These are phyloP conservation scores for Hypolimnas misippus DNA, from an alignment of 2,888 invertebrate genomes.

Conservation along the genomic window DNA sequence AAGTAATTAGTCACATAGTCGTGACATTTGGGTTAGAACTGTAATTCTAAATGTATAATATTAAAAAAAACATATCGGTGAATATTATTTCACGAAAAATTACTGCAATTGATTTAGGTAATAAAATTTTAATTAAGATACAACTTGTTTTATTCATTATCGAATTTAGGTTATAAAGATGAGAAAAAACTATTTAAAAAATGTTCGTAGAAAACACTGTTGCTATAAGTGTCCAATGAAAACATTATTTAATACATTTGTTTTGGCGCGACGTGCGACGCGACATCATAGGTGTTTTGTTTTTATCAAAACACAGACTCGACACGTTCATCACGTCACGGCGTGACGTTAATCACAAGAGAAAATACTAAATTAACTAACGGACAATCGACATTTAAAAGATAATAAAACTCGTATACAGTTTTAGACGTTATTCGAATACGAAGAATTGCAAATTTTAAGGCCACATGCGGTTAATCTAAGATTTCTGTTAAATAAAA, in stretches of 20 bases:
- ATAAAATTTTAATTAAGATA: background rate
- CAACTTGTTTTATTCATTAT: background rate
- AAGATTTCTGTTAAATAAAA: conserved; percentile 43
- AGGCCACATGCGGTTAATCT: conserved; percentile 31
- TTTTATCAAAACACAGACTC: conserved; percentile 19
- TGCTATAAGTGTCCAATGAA: background rate
- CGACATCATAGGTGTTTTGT: conserved; percentile 16
- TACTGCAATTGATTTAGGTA: too few relatives aligned
- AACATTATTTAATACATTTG: conserved; percentile 4
- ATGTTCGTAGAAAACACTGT: background rate
- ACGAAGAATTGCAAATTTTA: conserved; percentile 38
- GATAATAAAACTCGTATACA: conserved; percentile 5
- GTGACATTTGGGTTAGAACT: conserved; percentile 5
- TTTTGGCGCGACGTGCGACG: conserved; percentile 2
- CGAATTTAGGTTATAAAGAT: too few relatives aligned
- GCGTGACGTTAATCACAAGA: conserved; percentile 7
- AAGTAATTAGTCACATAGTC: conserved; percentile 10
- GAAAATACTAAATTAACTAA: conserved; percentile 18
- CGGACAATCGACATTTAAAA: background rate
- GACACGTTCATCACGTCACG: conserved; percentile 10
- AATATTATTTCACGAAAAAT: background rate
- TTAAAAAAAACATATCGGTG: background rate
- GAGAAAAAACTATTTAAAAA: background rate
- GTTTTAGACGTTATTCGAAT: conserved; percentile 33
- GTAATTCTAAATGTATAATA: background rate